Base-by-base conservation (phyloP, 2,888 invertebrate species). In the Hydroisotoma schaefferi region DNA sequence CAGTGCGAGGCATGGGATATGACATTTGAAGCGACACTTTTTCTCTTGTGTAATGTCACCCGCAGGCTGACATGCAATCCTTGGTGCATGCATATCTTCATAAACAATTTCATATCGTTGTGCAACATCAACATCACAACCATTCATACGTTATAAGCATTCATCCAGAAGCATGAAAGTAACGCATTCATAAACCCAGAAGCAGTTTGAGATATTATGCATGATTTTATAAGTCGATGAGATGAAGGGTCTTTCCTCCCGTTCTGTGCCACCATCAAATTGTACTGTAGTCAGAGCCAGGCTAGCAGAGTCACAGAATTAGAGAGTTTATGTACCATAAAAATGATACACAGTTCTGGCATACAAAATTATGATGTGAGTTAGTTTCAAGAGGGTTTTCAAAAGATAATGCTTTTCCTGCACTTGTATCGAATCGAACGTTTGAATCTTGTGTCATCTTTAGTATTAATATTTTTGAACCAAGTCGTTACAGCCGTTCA, bases 1-100 rank as follows among this genome's bases (percentile, higher is more conserved):
- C 33, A 33, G 33, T 18, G 23, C 18, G 55, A 59, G 63, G 56
- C 59, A 63, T 55, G 37, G 55, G 44, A 61, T 55, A 57, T 67
- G 65, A 67, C 67, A 67, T 67, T 69, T 66, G 53, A 67, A 65
- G 65, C 67, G 69, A 69, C 69, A 68, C 69, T 72, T 70, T 64
- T 64, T 48, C 59, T 62, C 69, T 63, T 59, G 59, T 63, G 65
- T 68, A 67, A 70, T 70, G 72, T 70, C 72, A 72, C 63, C 72
- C 70, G 61, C 70, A 70, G 72, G 67, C 68, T 66, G 66, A 67
- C 64, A 64, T 57, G 57, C 60, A 61, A 62, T 62, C 59, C 60
- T 46, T 26, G 23, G 12, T 4, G 46, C 46, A 6, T 26, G 3
- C 46, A 46, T 18, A 43, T n/a, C 6, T 20, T 10, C 43, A 43